Base-by-base conservation (phyloP, 2,797 vertebrate species). In the Hyperoplus lanceolatus region DNA sequence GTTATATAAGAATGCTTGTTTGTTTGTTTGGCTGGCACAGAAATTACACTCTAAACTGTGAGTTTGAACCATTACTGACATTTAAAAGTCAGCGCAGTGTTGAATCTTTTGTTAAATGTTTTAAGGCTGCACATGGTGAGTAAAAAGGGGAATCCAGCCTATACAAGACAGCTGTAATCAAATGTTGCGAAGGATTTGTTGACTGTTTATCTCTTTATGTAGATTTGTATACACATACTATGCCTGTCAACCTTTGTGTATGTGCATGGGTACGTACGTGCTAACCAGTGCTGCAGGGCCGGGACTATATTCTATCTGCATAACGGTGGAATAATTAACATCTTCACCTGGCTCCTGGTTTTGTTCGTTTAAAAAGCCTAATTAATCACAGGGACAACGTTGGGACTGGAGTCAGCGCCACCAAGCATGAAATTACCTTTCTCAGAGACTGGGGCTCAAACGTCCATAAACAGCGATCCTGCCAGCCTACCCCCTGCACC, bases 401-500 rank as follows among this genome's bases (percentile, higher is more conserved):
- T 84, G 86, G 90, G 85, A 90, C 81, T 88, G 89, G 88, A 93
- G 88, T 90, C 87, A 48, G 84, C 42, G 77, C 88, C 67, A 53
- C 86, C 90, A 81, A 92, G 94, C 95, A 89, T 96, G 95, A 96
- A 96, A 95, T 96, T 96, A 93, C 93, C 94, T 95, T 94, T 92
- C 90, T 92, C 86, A 82, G 86, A 91, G 87, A 82, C 88, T 79
- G 73, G 29, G 84, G 84, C 88, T 89, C 89, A 90, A 87, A 90
- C 90, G 89, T 95, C 94, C 90, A 93, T 94, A 93, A 95, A 95
- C 91, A 91, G 87, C n/a, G 75, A 89, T 91, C 88, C 83, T 82
- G 88, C 85, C 90, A 90, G 85, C 81, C 77, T 63, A 84, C 70
- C 83, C 90, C 82, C 80, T 74, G 84, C 80, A 85, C 79, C 75